A percentile compares a stretch with the other conserved stretches of the same genome.
These are phyloP conservation scores for Phainopepla nitens DNA, from an alignment of 2,113 vertebrate genomes.

Conservation along the genomic window DNA sequence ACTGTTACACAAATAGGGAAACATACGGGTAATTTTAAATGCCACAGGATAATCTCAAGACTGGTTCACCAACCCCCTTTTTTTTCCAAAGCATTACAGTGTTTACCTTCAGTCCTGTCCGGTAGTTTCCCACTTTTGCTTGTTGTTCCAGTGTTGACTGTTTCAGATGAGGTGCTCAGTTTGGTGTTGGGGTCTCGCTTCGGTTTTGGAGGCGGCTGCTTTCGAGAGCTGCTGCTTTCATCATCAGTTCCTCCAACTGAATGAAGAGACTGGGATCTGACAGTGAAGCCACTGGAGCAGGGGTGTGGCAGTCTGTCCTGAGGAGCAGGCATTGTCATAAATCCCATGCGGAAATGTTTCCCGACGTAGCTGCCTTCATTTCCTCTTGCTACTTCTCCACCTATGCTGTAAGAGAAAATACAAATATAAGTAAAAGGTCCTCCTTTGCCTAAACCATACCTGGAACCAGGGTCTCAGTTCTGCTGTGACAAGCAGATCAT, in stretches of 20 bases:
- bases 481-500: background rate
- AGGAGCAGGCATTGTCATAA: conserved; percentile 96
- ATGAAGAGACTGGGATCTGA: conserved; percentile 95
- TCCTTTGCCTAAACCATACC: background rate
- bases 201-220: conserved; percentile 94
- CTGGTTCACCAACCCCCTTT: background rate
- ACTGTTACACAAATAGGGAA: background rate
- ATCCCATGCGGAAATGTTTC: conserved; percentile 96
- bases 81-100: background rate
- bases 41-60: background rate
- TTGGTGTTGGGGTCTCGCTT: conserved; percentile 94
- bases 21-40: background rate
- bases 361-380: conserved; percentile 83
- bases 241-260: conserved; percentile 90
- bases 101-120: conserved; percentile 80
- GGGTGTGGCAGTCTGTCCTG: conserved; percentile 88
- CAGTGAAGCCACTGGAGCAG: conserved; percentile 85
- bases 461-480: background rate
- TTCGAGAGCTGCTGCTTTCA: conserved; percentile 83
- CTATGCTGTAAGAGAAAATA: conserved; percentile 79
- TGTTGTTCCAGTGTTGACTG: conserved; percentile 76
- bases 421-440: background rate
- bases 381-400: conserved; percentile 84
- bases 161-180: conserved; percentile 92
- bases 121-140: conserved; percentile 76